phyloP scores from a whole-genome alignment of 2,113 vertebrate species.

The Micronycteris hirsuta region DNA sequence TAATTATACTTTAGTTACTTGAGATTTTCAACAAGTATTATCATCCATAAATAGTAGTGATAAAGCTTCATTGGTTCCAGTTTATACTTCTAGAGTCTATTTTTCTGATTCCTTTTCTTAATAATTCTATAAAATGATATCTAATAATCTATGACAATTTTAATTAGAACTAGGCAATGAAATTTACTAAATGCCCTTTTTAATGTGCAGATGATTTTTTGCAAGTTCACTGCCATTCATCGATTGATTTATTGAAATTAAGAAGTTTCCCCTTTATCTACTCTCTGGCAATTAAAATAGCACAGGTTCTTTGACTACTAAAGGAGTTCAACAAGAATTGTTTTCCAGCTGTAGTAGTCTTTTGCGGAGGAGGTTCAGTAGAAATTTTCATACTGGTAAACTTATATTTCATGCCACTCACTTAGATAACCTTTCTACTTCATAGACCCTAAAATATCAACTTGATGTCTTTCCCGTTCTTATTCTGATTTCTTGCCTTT shows the following conservation, averaged over 20 bases:
- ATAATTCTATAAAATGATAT: not conserved
- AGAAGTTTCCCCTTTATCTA: not conserved
- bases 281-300: not conserved
- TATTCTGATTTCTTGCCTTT: not conserved
- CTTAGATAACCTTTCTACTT: not conserved
- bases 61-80: not conserved
- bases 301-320: not conserved
- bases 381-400: not conserved
- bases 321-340: not conserved
- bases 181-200: not conserved
- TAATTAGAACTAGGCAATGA: not conserved
- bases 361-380: not conserved
- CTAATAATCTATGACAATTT: not conserved
- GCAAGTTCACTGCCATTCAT: not conserved
- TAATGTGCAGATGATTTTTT: not conserved
- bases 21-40: not conserved
- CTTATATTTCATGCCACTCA: not conserved
- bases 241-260: not conserved
- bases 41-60: not conserved
- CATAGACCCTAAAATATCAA: not conserved
- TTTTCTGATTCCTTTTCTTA: not conserved
- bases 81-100: not conserved
- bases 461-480: not conserved
- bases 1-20: not conserved
- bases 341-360: accelerated